Evolutionary conservation across 2,113 vertebrate genomes (phyloP).

Genomic region (Rhinichthys klamathensis): DNA sequence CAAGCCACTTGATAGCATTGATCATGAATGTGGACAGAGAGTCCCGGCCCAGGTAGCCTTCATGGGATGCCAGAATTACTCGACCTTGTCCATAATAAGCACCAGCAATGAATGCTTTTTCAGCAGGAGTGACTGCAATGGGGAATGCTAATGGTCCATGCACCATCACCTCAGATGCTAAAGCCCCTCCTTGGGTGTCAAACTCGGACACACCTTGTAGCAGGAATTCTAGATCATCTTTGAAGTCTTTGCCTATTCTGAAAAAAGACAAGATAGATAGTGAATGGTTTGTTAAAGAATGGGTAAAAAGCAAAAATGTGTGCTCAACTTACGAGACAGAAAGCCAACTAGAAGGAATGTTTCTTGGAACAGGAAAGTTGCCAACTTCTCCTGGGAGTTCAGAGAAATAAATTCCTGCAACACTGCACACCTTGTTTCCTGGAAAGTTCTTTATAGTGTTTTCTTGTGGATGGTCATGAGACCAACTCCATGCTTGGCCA

Average conservation of each 20-base stretch:
- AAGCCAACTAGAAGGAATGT: constrained; percentile 83
- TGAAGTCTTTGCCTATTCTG: constrained; percentile 73
- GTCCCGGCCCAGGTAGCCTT: constrained; percentile 64
- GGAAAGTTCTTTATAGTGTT: constrained; percentile 79
- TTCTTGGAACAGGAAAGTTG: constrained; percentile 73
- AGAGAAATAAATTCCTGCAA: constrained; percentile 88
- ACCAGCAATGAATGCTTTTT: constrained; percentile 71
- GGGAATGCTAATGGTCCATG: constrained; percentile 77
- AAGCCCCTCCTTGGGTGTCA: constrained; percentile 50
- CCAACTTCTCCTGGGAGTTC: constrained; percentile 68
- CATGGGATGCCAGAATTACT: constrained; percentile 72
- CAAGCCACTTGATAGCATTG: constrained; percentile 78
- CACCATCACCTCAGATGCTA: constrained; percentile 72
- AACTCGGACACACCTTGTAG: constrained; percentile 73
- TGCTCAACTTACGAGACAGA: constrained; percentile 78
- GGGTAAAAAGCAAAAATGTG: background rate
- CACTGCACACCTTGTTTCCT: constrained; percentile 85
- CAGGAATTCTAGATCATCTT: constrained; percentile 73
- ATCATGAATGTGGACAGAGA: constrained; percentile 65
- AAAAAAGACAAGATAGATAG: background rate
- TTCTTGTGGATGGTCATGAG: constrained; percentile 68
- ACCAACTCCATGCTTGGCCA: constrained; percentile 86
- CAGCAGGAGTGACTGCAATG: constrained; percentile 61
- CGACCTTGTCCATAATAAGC: constrained; percentile 76
- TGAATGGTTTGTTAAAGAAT: background rate